Percentiles rank a stretch among this genome's conserved stretches.
These are phyloP conservation scores for Panagrolaimus sp. DNA, from an alignment of 1,140 invertebrate species.

Conservation along the genomic window DNA sequence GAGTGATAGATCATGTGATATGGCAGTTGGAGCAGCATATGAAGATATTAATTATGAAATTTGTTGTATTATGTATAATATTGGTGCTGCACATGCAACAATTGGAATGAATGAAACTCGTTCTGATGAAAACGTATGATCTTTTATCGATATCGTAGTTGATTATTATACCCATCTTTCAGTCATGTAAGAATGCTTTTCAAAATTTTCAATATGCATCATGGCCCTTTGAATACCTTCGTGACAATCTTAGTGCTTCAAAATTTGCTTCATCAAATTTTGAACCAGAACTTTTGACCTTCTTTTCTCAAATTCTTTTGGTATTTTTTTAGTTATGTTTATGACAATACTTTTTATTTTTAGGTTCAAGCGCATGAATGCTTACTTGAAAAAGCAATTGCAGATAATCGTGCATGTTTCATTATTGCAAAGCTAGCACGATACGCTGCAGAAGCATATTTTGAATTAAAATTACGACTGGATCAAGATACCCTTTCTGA, in stretches of 20 bases:
- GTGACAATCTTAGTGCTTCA: slow-evolving; percentile 59
- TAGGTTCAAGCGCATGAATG: slow-evolving; percentile 74
- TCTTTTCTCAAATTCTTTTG: slow-evolving; percentile 66
- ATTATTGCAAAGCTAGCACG: slow-evolving; percentile 74
- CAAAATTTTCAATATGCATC: slow-evolving; percentile 94
- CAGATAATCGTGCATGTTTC: slow-evolving; percentile 83
- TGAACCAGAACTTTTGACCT: slow-evolving; percentile 73
- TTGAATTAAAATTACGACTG: slow-evolving; percentile 19
- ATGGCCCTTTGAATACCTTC: slow-evolving; percentile 78
- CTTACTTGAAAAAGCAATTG: slow-evolving; percentile 90
- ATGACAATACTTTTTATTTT: slow-evolving; percentile 17
- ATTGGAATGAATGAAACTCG: slow-evolving; percentile 73
- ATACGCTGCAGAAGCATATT: slow-evolving; percentile 6
- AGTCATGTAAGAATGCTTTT: slow-evolving; percentile 88
- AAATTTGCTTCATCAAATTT: slow-evolving; percentile 67
- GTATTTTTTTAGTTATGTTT: slow-evolving; percentile 48
- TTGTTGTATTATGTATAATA: slow-evolving; percentile 84
- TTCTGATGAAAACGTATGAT: slow-evolving; percentile 42
- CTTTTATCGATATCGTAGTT: too few species aligned
- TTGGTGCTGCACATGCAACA: slow-evolving; percentile 83
- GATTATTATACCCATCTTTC: slow-evolving; percentile 31
- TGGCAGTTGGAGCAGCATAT: slow-evolving; percentile 59
- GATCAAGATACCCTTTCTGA: slow-evolving; percentile 64
- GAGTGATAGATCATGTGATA: slow-evolving; percentile 72
- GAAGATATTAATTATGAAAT: slow-evolving; percentile 83